A percentile compares a stretch with the other conserved stretches of the same genome.
These are phyloP conservation scores for Sparus aurata DNA, from an alignment of 2,797 vertebrate species.

Conservation along the genomic window DNA sequence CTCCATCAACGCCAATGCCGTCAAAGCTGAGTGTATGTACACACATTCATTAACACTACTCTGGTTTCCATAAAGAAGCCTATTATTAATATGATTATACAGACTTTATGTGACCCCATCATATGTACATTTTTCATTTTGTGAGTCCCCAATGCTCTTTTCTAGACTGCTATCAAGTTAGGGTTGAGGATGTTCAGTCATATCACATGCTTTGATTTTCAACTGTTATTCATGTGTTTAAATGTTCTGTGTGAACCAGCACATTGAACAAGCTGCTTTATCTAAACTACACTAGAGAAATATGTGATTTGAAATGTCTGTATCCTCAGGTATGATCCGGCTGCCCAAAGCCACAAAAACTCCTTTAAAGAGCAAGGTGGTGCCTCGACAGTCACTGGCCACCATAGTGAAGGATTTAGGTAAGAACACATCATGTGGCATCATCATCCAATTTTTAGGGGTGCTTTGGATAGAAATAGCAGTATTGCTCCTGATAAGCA, in stretches of 20 bases:
- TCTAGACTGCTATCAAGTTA: background rate
- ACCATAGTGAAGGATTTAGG: conserved; percentile 95
- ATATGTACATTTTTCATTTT: no score
- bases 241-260: background rate
- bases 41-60: background rate
- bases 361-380: conserved; percentile 88
- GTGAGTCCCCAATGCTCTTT: background rate
- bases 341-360: conserved; percentile 94
- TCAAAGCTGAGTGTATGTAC: conserved; percentile 94
- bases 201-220: background rate
- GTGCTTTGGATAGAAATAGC: no score
- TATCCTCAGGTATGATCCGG: conserved; percentile 90
- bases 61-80: background rate
- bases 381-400: conserved; percentile 89
- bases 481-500: no score
- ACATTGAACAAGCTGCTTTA: background rate
- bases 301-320: background rate
- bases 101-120: background rate
- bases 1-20: conserved; percentile 94
- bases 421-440: conserved; percentile 66
- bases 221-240: background rate
- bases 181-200: background rate
- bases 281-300: background rate
- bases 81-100: background rate
- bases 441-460: background rate